A percentile compares a stretch with the other conserved stretches of the same genome.
phyloP scores from a whole-genome alignment of 1,140 invertebrate species.

The Whitmania pigra region DNA sequence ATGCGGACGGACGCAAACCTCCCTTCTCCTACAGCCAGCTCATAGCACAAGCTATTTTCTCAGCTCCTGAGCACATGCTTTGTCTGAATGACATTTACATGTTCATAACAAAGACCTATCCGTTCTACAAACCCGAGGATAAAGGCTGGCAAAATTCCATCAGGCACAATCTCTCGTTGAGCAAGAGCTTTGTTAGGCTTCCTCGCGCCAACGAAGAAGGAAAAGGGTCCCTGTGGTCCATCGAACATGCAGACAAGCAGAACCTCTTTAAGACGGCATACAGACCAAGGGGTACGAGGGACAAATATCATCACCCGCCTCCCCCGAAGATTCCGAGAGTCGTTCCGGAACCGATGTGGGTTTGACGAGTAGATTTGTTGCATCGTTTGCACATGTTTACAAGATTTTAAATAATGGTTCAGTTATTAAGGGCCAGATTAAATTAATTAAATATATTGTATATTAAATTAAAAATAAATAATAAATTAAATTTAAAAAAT shows the following conservation, averaged over 20 bases:
- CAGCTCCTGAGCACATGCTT: conserved; percentile 82
- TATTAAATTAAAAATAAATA: too few species aligned
- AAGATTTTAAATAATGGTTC: too few species aligned
- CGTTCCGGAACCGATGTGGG: neutral
- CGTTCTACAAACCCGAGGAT: conserved; percentile 91
- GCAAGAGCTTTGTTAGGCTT: conserved; percentile 93
- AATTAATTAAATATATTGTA: too few species aligned
- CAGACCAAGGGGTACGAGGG: neutral
- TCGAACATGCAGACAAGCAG: conserved; percentile 53
- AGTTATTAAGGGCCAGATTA: too few species aligned
- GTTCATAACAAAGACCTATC: conserved; percentile 96
- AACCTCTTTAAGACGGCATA: neutral
- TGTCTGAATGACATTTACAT: conserved; percentile 97
- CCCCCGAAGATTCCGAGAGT: neutral
- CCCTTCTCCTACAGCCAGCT: conserved; percentile 96
- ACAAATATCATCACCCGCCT: conserved; percentile 9
- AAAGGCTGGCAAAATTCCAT: conserved; percentile 99
- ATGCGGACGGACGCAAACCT: conserved; percentile 54
- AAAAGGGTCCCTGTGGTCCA: conserved; percentile 87
- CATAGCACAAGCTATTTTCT: conserved; percentile 92
- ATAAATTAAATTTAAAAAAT: too few species aligned
- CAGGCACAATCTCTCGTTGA: conserved; percentile 90
- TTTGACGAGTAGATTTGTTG: neutral
- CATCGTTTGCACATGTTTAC: too few species aligned
- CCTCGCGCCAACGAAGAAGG: conserved; percentile 92